Evolutionary conservation across 2,113 vertebrate genomes (phyloP).

Genomic region (Ursus arctos): DNA sequence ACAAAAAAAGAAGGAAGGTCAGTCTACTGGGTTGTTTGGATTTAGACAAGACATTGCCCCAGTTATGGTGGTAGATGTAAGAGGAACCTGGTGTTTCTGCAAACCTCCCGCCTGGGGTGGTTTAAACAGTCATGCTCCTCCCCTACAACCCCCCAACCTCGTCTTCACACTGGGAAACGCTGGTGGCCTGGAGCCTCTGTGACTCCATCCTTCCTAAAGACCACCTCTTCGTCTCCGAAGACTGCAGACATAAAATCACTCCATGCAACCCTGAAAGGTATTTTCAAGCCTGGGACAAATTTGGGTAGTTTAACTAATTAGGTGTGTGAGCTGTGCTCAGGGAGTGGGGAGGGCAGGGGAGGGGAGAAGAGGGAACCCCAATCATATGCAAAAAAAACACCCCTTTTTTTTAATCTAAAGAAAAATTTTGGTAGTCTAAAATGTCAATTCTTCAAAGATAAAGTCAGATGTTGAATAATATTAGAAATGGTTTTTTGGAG

Average conservation of each 20-base stretch:
- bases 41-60: not conserved
- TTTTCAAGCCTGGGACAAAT: not conserved
- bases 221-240: conserved; percentile 30
- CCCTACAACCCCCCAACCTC: not conserved
- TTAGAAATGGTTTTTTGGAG: conserved; percentile 28
- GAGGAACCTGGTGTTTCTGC: conserved; percentile 80
- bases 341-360: not conserved
- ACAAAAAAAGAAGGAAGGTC: not conserved
- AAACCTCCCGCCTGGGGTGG: conserved; percentile 50
- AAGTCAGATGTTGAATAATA: conserved; percentile 46
- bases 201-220: not conserved
- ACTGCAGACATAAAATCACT: not conserved
- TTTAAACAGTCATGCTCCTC: not conserved
- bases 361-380: not conserved
- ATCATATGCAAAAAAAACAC: not conserved
- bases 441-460: conserved; percentile 51
- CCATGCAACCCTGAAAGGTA: not conserved
- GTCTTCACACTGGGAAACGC: not conserved
- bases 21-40: not conserved
- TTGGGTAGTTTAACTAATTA: conserved; percentile 39
- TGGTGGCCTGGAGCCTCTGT: not conserved
- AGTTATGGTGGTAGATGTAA: conserved; percentile 23
- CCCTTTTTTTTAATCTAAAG: not conserved
- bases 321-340: not conserved
- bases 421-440: not conserved